Evolutionary conservation across 2,113 vertebrate genomes (phyloP).

Genomic region (Pogona vitticeps): DNA sequence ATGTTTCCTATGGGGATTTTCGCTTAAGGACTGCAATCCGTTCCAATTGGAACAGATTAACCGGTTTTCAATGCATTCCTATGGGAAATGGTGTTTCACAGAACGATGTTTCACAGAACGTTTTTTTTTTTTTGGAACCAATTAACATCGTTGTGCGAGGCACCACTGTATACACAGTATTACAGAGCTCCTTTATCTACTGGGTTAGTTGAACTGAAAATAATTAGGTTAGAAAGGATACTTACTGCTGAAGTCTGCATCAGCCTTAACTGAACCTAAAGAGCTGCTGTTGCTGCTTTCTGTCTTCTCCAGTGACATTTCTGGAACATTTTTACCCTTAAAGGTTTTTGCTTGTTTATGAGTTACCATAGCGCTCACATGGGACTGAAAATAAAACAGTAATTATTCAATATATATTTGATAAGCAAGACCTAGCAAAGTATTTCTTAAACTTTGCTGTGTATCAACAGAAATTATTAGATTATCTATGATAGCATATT

Average conservation of each 20-base stretch:
- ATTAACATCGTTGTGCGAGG: too few species aligned
- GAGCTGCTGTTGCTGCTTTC: conserved; percentile 78
- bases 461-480: neutral
- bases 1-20: too few species aligned
- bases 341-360: conserved; percentile 56
- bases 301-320: conserved; percentile 64
- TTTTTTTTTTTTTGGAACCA: too few species aligned
- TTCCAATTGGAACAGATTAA: too few species aligned
- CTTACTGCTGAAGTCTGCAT: conserved; percentile 84
- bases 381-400: conserved; percentile 48
- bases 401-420: neutral
- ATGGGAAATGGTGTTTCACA: too few species aligned
- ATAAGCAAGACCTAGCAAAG: neutral
- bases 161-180: neutral
- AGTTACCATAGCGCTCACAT: neutral
- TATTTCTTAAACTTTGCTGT: neutral
- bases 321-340: conserved; percentile 60
- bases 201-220: neutral
- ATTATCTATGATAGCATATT: neutral
- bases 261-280: conserved; percentile 76
- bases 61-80: too few species aligned
- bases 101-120: too few species aligned
- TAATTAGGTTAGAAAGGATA: conserved; percentile 12
- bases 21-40: too few species aligned
- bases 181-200: rapidly evolving